Percentiles rank a stretch among this genome's conserved stretches.
These are phyloP conservation scores for Protonemura montana DNA, from an alignment of 2,888 invertebrate genomes.

Conservation along the genomic window DNA sequence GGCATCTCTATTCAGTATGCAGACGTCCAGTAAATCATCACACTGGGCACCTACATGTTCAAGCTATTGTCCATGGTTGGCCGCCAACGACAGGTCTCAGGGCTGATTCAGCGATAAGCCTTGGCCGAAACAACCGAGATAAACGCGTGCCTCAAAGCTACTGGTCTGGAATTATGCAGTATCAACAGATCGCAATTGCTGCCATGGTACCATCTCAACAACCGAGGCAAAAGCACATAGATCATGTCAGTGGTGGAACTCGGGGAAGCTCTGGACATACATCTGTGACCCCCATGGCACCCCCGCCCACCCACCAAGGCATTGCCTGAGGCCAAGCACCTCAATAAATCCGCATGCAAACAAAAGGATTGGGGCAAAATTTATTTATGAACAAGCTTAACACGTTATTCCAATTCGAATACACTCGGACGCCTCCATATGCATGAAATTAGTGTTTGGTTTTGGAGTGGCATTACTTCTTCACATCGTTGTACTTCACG, in stretches of 20 bases:
- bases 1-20: not conserved
- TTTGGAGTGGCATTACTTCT: no score
- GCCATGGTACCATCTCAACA: not conserved
- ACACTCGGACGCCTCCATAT: no score
- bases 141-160: not conserved
- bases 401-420: no score
- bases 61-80: not conserved
- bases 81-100: not conserved
- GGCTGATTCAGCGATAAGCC: not conserved
- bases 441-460: no score
- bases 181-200: conserved; percentile 1
- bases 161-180: not conserved
- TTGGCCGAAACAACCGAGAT: not conserved
- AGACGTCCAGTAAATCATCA: not conserved
- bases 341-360: no score
- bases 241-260: not conserved
- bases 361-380: no score
- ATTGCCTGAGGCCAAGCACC: no score
- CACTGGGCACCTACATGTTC: not conserved
- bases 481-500: no score
- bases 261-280: not conserved
- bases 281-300: not conserved
- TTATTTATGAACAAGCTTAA: no score
- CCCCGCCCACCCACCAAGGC: not conserved
- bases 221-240: not conserved